phyloP scores from a whole-genome alignment of 1,140 invertebrate species.

The Venustaconcha ellipsiformis region DNA sequence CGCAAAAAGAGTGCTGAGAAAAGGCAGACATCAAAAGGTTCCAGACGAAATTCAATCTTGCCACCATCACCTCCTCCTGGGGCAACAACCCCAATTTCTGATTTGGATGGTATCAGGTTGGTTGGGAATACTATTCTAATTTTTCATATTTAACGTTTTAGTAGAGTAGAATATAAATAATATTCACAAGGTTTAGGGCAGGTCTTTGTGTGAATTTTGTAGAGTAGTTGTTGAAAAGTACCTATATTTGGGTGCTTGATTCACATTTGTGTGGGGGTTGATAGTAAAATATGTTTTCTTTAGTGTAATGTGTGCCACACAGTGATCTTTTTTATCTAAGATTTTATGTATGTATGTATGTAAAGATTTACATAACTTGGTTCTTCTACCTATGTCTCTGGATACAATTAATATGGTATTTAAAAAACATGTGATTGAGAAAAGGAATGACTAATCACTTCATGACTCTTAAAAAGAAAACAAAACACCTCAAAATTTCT shows the following conservation, averaged over 20 bases:
- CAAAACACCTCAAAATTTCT: too few species aligned
- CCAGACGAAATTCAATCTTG: conserved; percentile 48
- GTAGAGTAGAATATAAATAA: too few species aligned
- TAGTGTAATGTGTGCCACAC: too few species aligned
- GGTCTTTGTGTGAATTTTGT: neutral
- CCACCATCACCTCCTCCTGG: conserved; percentile 59
- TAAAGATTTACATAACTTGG: too few species aligned
- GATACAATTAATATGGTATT: too few species aligned
- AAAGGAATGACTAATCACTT: too few species aligned
- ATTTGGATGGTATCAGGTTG: conserved; percentile 61
- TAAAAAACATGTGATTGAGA: too few species aligned
- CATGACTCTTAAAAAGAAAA: too few species aligned
- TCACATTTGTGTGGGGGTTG: neutral
- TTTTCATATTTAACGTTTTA: neutral
- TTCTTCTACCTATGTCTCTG: too few species aligned
- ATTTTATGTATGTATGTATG: too few species aligned
- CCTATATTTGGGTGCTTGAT: neutral
- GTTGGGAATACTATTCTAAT: neutral
- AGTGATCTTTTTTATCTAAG: too few species aligned
- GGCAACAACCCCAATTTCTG: conserved; percentile 59
- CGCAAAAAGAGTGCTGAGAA: conserved; percentile 58
- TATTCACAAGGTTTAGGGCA: too few species aligned
- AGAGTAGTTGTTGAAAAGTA: neutral
- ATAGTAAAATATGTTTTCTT: neutral
- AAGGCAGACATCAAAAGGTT: conserved; percentile 32